Conservation (phyloP, 2,888 invertebrate species). For the Plebejus anna region DNA sequence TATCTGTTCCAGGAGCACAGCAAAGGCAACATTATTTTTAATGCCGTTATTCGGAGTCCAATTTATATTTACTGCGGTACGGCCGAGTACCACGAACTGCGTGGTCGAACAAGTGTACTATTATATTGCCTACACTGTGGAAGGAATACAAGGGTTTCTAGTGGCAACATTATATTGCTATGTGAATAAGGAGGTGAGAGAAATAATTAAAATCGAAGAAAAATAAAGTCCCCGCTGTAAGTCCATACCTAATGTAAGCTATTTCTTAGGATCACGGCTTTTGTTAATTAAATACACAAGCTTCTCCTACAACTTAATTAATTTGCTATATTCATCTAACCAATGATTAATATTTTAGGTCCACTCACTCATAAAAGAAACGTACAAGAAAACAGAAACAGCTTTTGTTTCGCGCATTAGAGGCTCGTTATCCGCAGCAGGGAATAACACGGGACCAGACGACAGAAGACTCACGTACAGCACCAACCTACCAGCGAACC, state of each 20-base stretch:
- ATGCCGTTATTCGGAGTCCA: slow-evolving; percentile 86
- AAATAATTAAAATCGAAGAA: slow-evolving; percentile 17
- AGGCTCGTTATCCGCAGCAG: slow-evolving; percentile 50
- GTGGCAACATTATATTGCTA: slow-evolving; percentile 85
- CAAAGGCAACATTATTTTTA: slow-evolving; percentile 83
- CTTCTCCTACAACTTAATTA: neutral
- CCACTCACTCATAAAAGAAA: slow-evolving; percentile 60
- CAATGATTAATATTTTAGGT: slow-evolving; percentile 52
- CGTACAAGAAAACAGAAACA: slow-evolving; percentile 68
- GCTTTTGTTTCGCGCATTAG: slow-evolving; percentile 62
- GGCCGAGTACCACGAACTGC: slow-evolving; percentile 74
- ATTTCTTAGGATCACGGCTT: neutral
- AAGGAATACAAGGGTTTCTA: slow-evolving; percentile 81
- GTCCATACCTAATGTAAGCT: neutral
- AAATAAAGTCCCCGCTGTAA: neutral
- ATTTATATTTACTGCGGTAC: slow-evolving; percentile 81
- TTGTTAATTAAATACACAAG: no score
- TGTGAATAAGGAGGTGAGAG: slow-evolving; percentile 80
- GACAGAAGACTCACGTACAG: slow-evolving; percentile 63
- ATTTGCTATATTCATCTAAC: neutral
- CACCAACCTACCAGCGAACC: slow-evolving; percentile 53
- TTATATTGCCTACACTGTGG: slow-evolving; percentile 78
- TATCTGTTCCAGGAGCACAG: slow-evolving; percentile 71
- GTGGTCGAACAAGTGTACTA: slow-evolving; percentile 78
- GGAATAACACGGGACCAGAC: slow-evolving; percentile 49